These are phyloP conservation scores for Neoaliturus tenellus DNA, from an alignment of 2,888 invertebrate genomes.

Conservation along the genomic window DNA sequence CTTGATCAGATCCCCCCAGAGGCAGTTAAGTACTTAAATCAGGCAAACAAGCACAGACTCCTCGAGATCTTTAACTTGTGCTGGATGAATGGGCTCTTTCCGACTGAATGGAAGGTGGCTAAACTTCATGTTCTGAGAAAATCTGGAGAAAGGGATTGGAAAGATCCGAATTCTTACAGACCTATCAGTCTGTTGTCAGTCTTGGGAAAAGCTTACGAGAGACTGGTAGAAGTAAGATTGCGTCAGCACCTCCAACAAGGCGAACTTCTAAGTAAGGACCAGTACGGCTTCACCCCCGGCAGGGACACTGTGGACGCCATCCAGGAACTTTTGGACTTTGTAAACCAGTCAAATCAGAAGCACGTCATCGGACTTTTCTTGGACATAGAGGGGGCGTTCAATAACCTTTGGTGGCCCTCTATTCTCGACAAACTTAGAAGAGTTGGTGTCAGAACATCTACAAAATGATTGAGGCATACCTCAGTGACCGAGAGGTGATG, in stretches of 20 bases:
- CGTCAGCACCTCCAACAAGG: constrained; percentile 53
- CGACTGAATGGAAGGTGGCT: not conserved
- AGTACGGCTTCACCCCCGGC: constrained; percentile 68
- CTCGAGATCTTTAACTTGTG: not conserved
- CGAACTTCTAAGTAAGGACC: constrained; percentile 59
- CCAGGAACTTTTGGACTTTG: not conserved
- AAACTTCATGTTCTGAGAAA: not conserved
- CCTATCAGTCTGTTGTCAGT: not conserved
- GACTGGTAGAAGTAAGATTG: constrained; percentile 63
- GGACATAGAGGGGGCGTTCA: constrained; percentile 69
- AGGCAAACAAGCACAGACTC: not conserved
- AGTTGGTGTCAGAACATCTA: constrained; percentile 65
- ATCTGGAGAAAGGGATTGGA: not conserved
- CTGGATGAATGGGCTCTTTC: not conserved
- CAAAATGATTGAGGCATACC: constrained; percentile 65
- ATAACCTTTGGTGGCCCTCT: constrained; percentile 69
- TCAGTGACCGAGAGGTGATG: constrained; percentile 61
- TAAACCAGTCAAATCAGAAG: not conserved
- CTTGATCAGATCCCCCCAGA: not conserved
- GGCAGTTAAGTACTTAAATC: not conserved
- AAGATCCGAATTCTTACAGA: not conserved
- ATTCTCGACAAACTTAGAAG: constrained; percentile 64
- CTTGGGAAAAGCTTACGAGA: constrained; percentile 60
- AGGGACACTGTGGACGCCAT: constrained; percentile 67
- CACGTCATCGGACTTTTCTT: constrained; percentile 61